phyloP scores from a whole-genome alignment of 2,113 vertebrate genomes.

The Microcebus griseorufus region DNA sequence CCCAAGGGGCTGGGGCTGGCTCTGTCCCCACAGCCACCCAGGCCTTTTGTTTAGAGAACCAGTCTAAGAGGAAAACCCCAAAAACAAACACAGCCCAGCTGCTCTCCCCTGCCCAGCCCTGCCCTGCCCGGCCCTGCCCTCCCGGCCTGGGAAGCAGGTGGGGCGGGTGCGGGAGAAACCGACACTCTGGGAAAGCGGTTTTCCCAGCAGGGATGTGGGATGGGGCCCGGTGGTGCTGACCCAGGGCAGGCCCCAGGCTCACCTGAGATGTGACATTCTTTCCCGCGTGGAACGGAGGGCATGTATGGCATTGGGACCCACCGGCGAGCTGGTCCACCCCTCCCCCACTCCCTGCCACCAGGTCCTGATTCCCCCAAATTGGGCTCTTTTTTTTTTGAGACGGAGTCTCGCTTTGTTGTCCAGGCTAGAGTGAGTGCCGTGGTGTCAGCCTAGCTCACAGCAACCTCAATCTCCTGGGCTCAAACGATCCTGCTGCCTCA shows the following conservation, averaged over 20 bases:
- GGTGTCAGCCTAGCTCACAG: too few species aligned
- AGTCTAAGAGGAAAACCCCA: constrained; percentile 51
- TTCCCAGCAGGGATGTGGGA: not conserved
- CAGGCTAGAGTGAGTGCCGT: too few species aligned
- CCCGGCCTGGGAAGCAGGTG: not conserved
- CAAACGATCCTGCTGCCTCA: too few species aligned
- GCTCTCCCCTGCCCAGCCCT: not conserved
- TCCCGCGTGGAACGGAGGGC: accelerated
- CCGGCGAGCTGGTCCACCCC: not conserved
- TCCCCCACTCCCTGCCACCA: accelerated
- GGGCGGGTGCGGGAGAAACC: not conserved
- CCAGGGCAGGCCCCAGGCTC: not conserved
- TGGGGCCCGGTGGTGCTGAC: not conserved
- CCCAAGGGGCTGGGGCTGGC: not conserved
- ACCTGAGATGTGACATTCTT: accelerated
- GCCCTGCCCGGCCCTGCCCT: constrained; percentile 4
- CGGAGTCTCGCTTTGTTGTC: too few species aligned
- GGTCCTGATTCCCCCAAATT: not conserved
- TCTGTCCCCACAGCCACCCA: not conserved
- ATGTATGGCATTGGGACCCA: not conserved
- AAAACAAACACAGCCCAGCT: constrained; percentile 38
- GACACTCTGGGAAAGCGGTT: not conserved
- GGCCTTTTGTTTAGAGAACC: constrained; percentile 9
- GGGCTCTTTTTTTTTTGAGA: not conserved
- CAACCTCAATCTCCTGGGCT: too few species aligned